Evolutionary conservation across 2,888 invertebrate species (phyloP).

Genomic region (Corythucha ciliata): DNA sequence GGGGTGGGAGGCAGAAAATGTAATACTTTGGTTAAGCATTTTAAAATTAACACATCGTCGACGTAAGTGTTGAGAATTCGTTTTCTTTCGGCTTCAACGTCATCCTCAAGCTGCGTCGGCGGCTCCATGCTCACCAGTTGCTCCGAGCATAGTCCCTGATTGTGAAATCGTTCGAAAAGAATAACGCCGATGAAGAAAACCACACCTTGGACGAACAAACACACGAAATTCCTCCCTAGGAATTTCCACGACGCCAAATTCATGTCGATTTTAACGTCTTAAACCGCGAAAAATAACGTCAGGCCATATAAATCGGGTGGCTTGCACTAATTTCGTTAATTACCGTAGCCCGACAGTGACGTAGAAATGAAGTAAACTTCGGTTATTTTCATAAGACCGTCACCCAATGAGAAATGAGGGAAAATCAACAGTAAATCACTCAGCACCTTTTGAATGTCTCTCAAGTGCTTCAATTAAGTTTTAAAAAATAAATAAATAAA

Average conservation of each 20-base stretch:
- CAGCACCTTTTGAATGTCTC: constrained; percentile 18
- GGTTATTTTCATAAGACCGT: constrained; percentile 49
- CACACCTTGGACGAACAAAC: constrained; percentile 51
- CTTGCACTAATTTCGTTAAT: background rate
- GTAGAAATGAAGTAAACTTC: constrained; percentile 36
- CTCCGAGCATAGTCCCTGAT: constrained; percentile 38
- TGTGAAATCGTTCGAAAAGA: constrained; percentile 34
- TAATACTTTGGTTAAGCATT: constrained; percentile 45
- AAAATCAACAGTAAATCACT: constrained; percentile 48
- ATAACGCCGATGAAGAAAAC: constrained; percentile 40
- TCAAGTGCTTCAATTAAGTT: constrained; percentile 26
- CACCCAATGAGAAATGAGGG: constrained; percentile 80
- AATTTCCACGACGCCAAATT: constrained; percentile 48
- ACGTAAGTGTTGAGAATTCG: constrained; percentile 34
- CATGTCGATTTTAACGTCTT: constrained; percentile 22
- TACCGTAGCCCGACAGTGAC: constrained; percentile 23
- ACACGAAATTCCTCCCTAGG: constrained; percentile 55
- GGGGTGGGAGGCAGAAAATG: no score
- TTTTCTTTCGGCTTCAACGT: constrained; percentile 27
- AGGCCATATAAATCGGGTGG: constrained; percentile 1
- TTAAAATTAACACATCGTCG: constrained; percentile 46
- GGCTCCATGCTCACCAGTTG: constrained; percentile 25
- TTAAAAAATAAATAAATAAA: constrained; percentile 9
- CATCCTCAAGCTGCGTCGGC: constrained; percentile 25
- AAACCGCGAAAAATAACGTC: constrained; percentile 10